phyloP scores from a whole-genome alignment of 1,140 invertebrate genomes.

The Aphaenogaster floridana region DNA sequence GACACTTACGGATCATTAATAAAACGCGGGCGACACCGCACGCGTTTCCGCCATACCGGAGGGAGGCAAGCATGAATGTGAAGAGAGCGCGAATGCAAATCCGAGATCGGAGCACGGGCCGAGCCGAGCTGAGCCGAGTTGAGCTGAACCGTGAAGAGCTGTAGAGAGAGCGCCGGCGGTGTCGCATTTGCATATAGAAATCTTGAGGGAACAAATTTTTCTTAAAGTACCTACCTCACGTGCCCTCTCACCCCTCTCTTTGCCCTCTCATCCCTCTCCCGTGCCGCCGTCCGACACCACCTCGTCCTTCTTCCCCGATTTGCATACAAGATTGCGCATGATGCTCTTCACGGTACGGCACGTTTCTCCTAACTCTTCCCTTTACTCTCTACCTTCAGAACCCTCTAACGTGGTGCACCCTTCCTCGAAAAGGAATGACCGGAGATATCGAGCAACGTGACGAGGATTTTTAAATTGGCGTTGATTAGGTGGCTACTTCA shows the following conservation, averaged over 20 bases:
- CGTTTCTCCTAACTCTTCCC: conserved; percentile 67
- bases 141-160: conserved; percentile 7
- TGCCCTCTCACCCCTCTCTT: conserved; percentile 7
- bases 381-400: not conserved
- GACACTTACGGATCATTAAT: conserved; percentile 77
- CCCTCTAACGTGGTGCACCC: conserved; percentile 24
- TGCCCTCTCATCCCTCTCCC: not conserved
- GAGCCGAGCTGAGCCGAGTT: conserved; percentile 30
- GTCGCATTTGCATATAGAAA: conserved; percentile 79
- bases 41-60: conserved; percentile 6
- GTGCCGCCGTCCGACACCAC: conserved; percentile 5
- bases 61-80: conserved; percentile 55
- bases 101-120: conserved; percentile 24
- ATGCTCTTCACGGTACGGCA: conserved; percentile 79
- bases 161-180: conserved; percentile 43
- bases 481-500: conserved; percentile 53
- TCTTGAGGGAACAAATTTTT: conserved; percentile 80
- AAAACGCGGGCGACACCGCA: conserved; percentile 65
- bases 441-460: conserved; percentile 82
- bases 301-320: conserved; percentile 78
- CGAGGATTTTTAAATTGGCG: conserved; percentile 74
- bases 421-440: conserved; percentile 71
- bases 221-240: conserved; percentile 55
- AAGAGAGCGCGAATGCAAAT: conserved; percentile 73
- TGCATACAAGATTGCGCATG: conserved; percentile 83